Percentiles rank a stretch among this genome's conserved stretches.
These are phyloP conservation scores for Pecten maximus DNA, from an alignment of 2,888 invertebrate genomes.

Conservation along the genomic window DNA sequence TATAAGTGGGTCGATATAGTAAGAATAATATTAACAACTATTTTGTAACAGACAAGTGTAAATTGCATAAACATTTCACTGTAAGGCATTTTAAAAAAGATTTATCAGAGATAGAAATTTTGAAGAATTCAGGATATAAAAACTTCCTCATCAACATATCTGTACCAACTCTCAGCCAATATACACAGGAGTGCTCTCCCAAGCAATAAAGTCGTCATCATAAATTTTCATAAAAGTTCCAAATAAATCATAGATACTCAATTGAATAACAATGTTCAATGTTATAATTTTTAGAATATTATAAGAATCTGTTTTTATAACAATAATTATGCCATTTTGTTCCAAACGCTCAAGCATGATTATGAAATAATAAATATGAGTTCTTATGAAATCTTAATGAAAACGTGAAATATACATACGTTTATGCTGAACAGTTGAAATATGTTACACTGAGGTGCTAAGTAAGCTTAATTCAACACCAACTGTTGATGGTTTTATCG, in stretches of 20 bases:
- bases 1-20: not conserved
- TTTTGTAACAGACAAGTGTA: not conserved
- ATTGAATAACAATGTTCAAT: not conserved
- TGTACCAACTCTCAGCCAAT: not conserved
- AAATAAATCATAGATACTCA: too few relatives aligned
- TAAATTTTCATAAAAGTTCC: too few relatives aligned
- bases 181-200: not conserved
- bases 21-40: not conserved
- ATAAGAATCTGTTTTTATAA: not conserved
- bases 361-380: not conserved
- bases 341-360: not conserved
- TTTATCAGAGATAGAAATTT: not conserved
- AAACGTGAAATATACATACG: not conserved
- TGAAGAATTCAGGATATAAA: not conserved
- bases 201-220: too few relatives aligned
- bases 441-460: not conserved
- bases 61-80: conserved; percentile 6
- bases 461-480: not conserved
- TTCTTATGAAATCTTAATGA: not conserved
- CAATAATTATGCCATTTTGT: conserved; percentile 3
- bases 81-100: not conserved
- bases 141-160: not conserved
- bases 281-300: not conserved
- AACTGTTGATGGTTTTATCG: not conserved
- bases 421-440: not conserved